Base-by-base conservation (phyloP, 2,113 vertebrate species). In the Arenaria interpres region DNA sequence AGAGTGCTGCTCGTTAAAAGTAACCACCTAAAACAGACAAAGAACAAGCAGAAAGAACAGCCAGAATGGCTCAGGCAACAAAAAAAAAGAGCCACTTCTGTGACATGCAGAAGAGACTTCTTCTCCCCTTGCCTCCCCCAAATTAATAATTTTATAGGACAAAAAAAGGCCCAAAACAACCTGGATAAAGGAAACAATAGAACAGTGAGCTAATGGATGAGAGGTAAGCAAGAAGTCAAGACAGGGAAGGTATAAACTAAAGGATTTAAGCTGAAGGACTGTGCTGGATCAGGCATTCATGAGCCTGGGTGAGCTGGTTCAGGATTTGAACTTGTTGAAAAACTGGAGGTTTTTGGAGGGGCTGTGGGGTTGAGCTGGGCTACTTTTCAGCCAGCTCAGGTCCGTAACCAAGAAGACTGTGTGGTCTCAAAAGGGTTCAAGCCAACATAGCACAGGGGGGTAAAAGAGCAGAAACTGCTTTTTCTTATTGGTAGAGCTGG, bases 1-100 rank as follows among this genome's bases (percentile, higher is more conserved):
- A 0, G 64, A 75, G 76, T 0, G 4, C 35, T 0, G 0, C 77
- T 87, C 13, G 0, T 87, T 94, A 89, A 85, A 94, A 68, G 41
- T 23, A 78, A 35, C n/a, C 2, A 0, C 32, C 79, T 69, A 0
- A 82, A 81, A 71, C 14, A 35, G 73, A 60, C 54, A 74, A 90
- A 72, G 67, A 92, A 94, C 16, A 62, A 35, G 62, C 56, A 92
- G 54, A 68, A 84, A 33, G 28, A 91, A 76, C 50, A 35, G 51
- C 76, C 73, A 92, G 59, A 93, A 50, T 4, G 3, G 41, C 39
- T 45, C 60, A 85, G 30, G 27, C 23, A 74, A 20, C 53, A 59
- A 67, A 22, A 83, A 22, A 83, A 37, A 22, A 74, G 48, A 46
- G 32, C 27, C 32, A 45, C 62, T 92, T 59, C 27, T 57, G 43